Evolutionary conservation across 1,140 invertebrate species (phyloP).

Genomic region (Riptortus pedestris): DNA sequence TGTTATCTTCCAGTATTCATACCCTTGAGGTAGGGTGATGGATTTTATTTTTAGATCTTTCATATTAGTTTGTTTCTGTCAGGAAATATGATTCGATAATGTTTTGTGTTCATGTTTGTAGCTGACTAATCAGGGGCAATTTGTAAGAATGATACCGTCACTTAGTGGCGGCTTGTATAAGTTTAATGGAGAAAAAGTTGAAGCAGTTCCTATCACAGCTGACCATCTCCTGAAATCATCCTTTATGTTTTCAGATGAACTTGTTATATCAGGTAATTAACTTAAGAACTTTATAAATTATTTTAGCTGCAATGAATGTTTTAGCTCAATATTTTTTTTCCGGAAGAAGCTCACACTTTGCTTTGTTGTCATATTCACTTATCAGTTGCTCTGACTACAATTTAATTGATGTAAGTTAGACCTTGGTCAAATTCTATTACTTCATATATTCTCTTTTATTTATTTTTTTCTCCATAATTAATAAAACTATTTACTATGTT

Average conservation of each 20-base stretch:
- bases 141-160: slow-evolving; percentile 79
- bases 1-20: slow-evolving; percentile 76
- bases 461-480: too few relatives aligned
- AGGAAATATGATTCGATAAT: too few relatives aligned
- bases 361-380: too few relatives aligned
- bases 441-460: too few relatives aligned
- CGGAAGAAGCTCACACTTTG: too few relatives aligned
- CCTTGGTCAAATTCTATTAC: too few relatives aligned
- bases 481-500: too few relatives aligned
- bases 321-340: too few relatives aligned
- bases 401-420: too few relatives aligned
- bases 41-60: slow-evolving; percentile 1
- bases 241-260: slow-evolving; percentile 70
- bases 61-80: too few relatives aligned
- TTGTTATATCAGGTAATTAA: slow-evolving; percentile 70
- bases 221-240: slow-evolving; percentile 75
- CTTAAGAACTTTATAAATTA: background rate
- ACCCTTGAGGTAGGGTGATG: slow-evolving; percentile 65
- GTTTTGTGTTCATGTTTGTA: slow-evolving; percentile 41
- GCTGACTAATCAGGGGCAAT: slow-evolving; percentile 76
- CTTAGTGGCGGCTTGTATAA: slow-evolving; percentile 80
- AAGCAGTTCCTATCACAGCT: slow-evolving; percentile 73
- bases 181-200: slow-evolving; percentile 78
- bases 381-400: too few relatives aligned
- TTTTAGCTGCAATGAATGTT: background rate